Conservation (phyloP, 1,140 invertebrate genomes). For the Dinothrombium tinctorium region DNA sequence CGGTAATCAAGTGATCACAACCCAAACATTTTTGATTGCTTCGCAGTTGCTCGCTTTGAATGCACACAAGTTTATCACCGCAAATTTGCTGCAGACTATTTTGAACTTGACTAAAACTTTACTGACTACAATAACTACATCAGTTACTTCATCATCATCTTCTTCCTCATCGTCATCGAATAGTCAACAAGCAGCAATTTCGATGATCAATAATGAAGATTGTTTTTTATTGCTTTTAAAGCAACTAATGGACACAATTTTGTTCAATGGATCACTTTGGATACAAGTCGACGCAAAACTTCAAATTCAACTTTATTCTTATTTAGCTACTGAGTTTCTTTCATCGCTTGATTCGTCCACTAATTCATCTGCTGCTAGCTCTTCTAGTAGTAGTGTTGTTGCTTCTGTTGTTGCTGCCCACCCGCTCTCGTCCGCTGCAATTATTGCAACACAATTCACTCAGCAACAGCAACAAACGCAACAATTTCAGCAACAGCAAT, state of each 20-base stretch:
- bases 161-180: too few relatives aligned
- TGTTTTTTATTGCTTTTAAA: conserved; percentile 50
- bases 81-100: conserved; percentile 75
- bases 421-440: too few relatives aligned
- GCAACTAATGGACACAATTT: conserved; percentile 90
- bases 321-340: conserved; percentile 12
- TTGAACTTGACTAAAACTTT: conserved; percentile 85
- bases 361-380: background rate
- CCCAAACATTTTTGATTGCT: conserved; percentile 88
- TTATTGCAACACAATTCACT: too few relatives aligned
- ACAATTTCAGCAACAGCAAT: too few relatives aligned
- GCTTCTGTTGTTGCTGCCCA: too few relatives aligned
- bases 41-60: conserved; percentile 86
- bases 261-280: conserved; percentile 97
- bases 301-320: conserved; percentile 12
- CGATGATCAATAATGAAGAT: background rate
- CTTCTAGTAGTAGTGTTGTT: too few relatives aligned
- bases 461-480: too few relatives aligned
- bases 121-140: conserved; percentile 56
- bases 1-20: conserved; percentile 64
- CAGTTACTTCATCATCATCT: conserved; percentile 21
- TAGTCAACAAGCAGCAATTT: too few relatives aligned
- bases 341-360: background rate
- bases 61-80: conserved; percentile 71
- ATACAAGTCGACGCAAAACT: conserved; percentile 32